phyloP scores from a whole-genome alignment of 2,113 vertebrate species.

The Psophia crepitans region DNA sequence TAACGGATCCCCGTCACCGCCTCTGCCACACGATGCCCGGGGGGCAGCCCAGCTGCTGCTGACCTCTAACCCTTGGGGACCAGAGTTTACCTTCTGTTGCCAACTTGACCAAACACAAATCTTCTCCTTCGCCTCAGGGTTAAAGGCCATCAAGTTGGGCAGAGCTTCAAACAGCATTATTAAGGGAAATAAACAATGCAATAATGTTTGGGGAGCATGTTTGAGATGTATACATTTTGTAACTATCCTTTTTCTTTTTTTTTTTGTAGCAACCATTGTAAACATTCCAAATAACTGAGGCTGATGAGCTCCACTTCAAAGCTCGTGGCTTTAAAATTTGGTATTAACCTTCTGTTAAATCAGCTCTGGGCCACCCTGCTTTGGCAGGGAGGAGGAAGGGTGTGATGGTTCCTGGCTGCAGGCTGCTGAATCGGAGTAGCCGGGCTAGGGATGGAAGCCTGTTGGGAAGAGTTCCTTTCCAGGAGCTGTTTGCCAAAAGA shows the following conservation, averaged over 20 bases:
- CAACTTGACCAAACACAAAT: constrained; percentile 40
- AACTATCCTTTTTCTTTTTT: constrained; percentile 57
- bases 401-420: neutral
- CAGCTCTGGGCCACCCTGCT: neutral
- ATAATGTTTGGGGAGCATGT: constrained; percentile 66
- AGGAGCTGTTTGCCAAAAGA: constrained; percentile 25
- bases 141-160: constrained; percentile 53
- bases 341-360: neutral
- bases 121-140: constrained; percentile 15
- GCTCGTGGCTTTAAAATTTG: constrained; percentile 6
- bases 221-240: constrained; percentile 68
- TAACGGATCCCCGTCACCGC: constrained; percentile 66
- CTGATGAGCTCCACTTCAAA: constrained; percentile 17
- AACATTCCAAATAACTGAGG: constrained; percentile 55
- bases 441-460: neutral
- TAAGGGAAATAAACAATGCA: constrained; percentile 70
- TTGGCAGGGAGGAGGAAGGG: neutral
- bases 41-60: constrained; percentile 47
- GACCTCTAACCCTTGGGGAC: constrained; percentile 62
- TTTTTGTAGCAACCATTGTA: constrained; percentile 54
- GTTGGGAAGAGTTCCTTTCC: neutral
- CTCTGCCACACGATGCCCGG: neutral
- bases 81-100: constrained; percentile 4
- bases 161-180: constrained; percentile 58
- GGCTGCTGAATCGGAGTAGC: neutral